Percentiles rank a stretch among this genome's conserved stretches.
Evolutionary conservation across 2,797 vertebrate genomes (phyloP).

Genomic region (Buceros bicornis): DNA sequence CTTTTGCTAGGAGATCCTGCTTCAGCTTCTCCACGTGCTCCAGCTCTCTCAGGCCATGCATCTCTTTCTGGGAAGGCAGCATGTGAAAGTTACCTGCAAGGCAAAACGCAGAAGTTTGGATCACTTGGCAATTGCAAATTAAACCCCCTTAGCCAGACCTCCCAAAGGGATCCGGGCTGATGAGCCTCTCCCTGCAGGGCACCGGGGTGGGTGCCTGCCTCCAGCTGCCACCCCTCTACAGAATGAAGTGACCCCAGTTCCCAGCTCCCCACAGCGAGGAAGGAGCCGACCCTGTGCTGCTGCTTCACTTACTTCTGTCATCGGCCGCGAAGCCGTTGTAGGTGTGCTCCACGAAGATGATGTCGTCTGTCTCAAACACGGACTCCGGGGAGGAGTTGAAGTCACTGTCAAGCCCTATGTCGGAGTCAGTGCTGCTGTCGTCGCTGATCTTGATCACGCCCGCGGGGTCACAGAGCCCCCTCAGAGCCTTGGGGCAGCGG

Average conservation of each 20-base stretch:
- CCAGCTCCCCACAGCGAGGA: background rate
- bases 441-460: conserved; percentile 92
- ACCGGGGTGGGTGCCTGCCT: background rate
- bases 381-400: conserved; percentile 97
- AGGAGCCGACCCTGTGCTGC: background rate
- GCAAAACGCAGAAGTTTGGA: background rate
- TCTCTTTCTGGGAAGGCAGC: conserved; percentile 66
- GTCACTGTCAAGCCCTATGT: conserved; percentile 91
- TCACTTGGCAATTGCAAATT: background rate
- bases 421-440: conserved; percentile 94
- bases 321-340: conserved; percentile 58
- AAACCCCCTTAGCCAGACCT: background rate
- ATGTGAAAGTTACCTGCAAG: conserved; percentile 51
- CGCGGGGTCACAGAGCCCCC: conserved; percentile 78
- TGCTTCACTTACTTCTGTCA: conserved; percentile 69
- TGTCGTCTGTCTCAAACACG: conserved; percentile 90
- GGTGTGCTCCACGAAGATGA: conserved; percentile 89
- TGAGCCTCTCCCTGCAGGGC: background rate
- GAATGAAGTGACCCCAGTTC: background rate
- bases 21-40: conserved; percentile 92
- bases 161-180: background rate
- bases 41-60: conserved; percentile 46
- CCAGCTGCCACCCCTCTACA: background rate
- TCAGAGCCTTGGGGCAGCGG: conserved; percentile 85
- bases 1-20: conserved; percentile 90